Evolutionary conservation across 2,797 vertebrate species (phyloP).

Genomic region (Silurus aristotelis): DNA sequence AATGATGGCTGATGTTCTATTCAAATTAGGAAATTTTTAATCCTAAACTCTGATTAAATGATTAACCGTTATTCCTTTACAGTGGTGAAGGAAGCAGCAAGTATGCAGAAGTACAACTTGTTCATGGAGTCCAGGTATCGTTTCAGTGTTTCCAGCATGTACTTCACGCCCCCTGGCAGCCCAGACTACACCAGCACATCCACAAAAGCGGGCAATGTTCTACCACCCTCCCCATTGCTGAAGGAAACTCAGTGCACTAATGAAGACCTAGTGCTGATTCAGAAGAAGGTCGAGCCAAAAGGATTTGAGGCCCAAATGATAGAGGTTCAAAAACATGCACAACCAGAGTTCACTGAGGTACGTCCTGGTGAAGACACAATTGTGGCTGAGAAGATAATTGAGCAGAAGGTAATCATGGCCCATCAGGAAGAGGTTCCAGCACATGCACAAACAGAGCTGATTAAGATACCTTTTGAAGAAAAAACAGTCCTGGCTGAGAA

Average conservation of each 20-base stretch:
- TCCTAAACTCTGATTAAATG: neutral
- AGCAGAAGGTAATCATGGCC: neutral
- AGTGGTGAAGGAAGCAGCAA: conserved; percentile 89
- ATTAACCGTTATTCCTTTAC: conserved; percentile 18
- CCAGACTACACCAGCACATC: conserved; percentile 60
- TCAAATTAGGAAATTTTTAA: neutral
- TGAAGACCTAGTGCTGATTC: neutral
- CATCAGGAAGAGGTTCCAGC: neutral
- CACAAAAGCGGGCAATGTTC: neutral
- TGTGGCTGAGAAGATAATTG: neutral
- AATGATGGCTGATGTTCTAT: neutral
- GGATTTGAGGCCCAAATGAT: neutral
- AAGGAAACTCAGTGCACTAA: conserved; percentile 33
- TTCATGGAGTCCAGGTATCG: conserved; percentile 79
- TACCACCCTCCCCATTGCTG: conserved; percentile 52
- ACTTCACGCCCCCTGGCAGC: conserved; percentile 74
- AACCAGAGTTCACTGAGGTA: neutral
- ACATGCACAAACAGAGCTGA: conserved; percentile 7
- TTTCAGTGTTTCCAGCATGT: conserved; percentile 81
- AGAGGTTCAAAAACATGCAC: neutral
- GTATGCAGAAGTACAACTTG: conserved; percentile 86
- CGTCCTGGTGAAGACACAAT: neutral
- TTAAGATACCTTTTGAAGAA: neutral
- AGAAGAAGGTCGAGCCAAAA: neutral
- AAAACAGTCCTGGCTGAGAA: neutral